Evolutionary conservation across 1,140 invertebrate genomes (phyloP).

Genomic region (Diplogasteroides magnus): DNA sequence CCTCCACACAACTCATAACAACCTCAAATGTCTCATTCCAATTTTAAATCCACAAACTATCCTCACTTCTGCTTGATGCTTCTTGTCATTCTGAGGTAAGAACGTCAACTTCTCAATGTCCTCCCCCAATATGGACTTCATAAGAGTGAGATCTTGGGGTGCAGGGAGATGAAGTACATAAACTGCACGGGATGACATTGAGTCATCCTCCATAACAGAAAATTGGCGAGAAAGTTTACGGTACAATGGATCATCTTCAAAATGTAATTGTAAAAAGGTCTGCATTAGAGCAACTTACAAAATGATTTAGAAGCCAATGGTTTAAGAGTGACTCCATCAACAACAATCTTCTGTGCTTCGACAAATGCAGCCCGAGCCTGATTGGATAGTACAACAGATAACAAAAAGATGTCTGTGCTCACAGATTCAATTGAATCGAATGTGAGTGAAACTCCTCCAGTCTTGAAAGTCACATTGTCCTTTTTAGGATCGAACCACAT

Average conservation of each 20-base stretch:
- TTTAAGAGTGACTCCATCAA: not conserved
- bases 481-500: no score
- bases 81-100: not conserved
- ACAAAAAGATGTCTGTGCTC: no score
- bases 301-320: not conserved
- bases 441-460: no score
- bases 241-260: not conserved
- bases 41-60: not conserved
- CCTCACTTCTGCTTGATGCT: not conserved
- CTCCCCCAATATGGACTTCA: not conserved
- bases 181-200: not conserved
- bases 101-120: not conserved
- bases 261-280: not conserved
- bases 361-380: not conserved
- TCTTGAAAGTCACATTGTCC: no score
- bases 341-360: not conserved
- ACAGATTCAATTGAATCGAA: no score
- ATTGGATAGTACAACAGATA: no score
- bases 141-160: not conserved
- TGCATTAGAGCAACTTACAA: no score
- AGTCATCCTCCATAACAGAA: not conserved
- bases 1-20: not conserved
- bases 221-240: not conserved
- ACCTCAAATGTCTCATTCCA: not conserved
- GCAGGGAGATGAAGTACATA: not conserved